phyloP scores from a whole-genome alignment of 2,888 invertebrate species.

The Orthonevra nobilis region DNA sequence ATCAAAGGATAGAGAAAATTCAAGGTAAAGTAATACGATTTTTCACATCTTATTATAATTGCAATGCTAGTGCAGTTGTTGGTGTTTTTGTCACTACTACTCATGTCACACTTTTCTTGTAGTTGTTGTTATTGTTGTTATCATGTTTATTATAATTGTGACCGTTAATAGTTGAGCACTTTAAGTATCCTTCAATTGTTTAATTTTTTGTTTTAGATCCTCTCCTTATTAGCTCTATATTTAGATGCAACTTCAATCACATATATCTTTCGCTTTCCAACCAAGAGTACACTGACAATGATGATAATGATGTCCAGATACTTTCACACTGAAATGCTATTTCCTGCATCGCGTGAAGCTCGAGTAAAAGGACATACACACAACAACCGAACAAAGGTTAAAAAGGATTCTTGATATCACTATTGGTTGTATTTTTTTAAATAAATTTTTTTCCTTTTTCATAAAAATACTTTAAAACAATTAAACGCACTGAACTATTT shows the following conservation, averaged over 20 bases:
- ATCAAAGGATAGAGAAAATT: slow-evolving; percentile 70
- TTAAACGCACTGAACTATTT: slow-evolving; percentile 41
- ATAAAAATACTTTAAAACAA: slow-evolving; percentile 12
- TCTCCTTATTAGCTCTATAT: slow-evolving; percentile 21
- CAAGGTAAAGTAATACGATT: slow-evolving; percentile 69
- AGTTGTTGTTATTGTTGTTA: slow-evolving; percentile 7
- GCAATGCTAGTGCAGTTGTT: slow-evolving; percentile 57
- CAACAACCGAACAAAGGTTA: slow-evolving; percentile 40
- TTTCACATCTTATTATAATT: slow-evolving; percentile 61
- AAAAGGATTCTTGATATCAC: slow-evolving; percentile 45
- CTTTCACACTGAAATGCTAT: slow-evolving; percentile 44
- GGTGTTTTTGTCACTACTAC: slow-evolving; percentile 3
- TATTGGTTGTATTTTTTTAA: no score
- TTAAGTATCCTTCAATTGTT: slow-evolving; percentile 65
- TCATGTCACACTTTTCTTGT: slow-evolving; percentile 9
- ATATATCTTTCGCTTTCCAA: slow-evolving; percentile 40
- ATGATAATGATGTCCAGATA: slow-evolving; percentile 34
- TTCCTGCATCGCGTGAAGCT: slow-evolving; percentile 37
- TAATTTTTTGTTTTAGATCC: slow-evolving; percentile 13
- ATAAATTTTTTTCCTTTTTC: not conserved
- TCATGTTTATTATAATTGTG: slow-evolving; percentile 25
- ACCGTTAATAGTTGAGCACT: slow-evolving; percentile 14
- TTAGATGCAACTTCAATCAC: slow-evolving; percentile 42
- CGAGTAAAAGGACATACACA: slow-evolving; percentile 41
- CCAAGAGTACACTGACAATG: slow-evolving; percentile 24